Evolutionary conservation across 2,888 invertebrate genomes (phyloP).

Genomic region (Zhengitettix transpicula): DNA sequence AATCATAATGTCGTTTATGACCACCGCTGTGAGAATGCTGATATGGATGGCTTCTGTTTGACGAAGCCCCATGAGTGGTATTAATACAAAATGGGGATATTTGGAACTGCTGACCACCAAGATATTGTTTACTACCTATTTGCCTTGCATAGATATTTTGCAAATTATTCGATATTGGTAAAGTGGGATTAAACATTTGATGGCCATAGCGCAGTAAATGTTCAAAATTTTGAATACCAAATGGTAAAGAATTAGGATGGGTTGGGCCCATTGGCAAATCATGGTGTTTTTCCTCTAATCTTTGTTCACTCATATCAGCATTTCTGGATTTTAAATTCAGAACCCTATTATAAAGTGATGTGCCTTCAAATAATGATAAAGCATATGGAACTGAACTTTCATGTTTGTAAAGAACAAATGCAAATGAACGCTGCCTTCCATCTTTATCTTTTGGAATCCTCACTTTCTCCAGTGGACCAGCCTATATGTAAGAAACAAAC

Average conservation of each 20-base stretch:
- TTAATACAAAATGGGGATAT: background rate
- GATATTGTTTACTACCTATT: no score
- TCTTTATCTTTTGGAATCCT: constrained; percentile 58
- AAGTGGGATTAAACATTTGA: background rate
- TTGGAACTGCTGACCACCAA: background rate
- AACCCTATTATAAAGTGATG: constrained; percentile 43
- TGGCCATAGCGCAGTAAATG: background rate
- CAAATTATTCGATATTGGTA: no score
- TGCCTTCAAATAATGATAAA: constrained; percentile 52
- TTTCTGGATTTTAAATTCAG: constrained; percentile 31
- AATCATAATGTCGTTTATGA: no score
- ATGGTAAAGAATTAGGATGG: background rate
- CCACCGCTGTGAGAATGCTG: no score
- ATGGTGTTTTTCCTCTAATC: background rate
- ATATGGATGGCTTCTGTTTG: background rate
- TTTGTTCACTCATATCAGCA: constrained; percentile 4
- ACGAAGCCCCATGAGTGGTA: background rate
- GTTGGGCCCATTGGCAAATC: background rate
- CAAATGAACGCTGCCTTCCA: constrained; percentile 52
- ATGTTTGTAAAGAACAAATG: constrained; percentile 64
- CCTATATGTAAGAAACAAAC: constrained; percentile 30
- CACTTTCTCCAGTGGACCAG: constrained; percentile 63
- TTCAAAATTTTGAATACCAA: background rate
- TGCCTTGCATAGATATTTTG: no score
- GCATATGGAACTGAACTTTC: constrained; percentile 60